These are phyloP conservation scores for Syngnathus floridae DNA, from an alignment of 2,113 vertebrate species.

Conservation along the genomic window DNA sequence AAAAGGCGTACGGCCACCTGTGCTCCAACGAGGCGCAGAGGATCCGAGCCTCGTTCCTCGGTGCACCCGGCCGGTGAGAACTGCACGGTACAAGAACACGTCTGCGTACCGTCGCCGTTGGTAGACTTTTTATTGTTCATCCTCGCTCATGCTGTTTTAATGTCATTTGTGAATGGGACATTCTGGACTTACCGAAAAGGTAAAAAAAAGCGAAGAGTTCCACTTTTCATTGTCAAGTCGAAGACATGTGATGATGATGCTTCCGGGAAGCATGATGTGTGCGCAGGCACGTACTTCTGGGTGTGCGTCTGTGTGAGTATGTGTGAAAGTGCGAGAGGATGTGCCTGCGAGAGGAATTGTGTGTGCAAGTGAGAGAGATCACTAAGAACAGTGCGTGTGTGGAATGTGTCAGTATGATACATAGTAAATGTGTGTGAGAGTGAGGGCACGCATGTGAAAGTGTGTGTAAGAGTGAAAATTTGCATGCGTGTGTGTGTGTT, in stretches of 20 bases:
- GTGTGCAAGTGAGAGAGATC: not conserved
- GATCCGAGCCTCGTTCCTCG: slow-evolving; percentile 88
- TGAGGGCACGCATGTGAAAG: not conserved
- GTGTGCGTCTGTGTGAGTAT: not conserved
- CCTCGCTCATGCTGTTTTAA: not conserved
- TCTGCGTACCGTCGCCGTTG: not conserved
- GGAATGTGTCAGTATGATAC: too few species aligned
- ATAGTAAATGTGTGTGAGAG: not conserved
- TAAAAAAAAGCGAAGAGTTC: not conserved
- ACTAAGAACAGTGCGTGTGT: not conserved
- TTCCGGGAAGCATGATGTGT: slow-evolving; percentile 85
- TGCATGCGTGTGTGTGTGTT: not conserved
- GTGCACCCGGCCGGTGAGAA: slow-evolving; percentile 15
- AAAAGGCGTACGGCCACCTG: slow-evolving; percentile 87
- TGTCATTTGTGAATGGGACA: not conserved
- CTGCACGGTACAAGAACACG: not conserved
- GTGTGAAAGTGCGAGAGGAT: not conserved
- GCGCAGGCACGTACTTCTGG: not conserved
- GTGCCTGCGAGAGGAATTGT: not conserved
- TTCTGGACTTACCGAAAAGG: not conserved
- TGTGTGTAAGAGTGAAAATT: not conserved
- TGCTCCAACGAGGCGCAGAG: slow-evolving; percentile 84
- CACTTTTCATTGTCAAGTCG: slow-evolving; percentile 66
- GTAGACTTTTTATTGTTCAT: not conserved
- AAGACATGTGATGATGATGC: slow-evolving; percentile 84